These are phyloP conservation scores for Ceramica pisi DNA, from an alignment of 2,888 invertebrate species.

Conservation along the genomic window DNA sequence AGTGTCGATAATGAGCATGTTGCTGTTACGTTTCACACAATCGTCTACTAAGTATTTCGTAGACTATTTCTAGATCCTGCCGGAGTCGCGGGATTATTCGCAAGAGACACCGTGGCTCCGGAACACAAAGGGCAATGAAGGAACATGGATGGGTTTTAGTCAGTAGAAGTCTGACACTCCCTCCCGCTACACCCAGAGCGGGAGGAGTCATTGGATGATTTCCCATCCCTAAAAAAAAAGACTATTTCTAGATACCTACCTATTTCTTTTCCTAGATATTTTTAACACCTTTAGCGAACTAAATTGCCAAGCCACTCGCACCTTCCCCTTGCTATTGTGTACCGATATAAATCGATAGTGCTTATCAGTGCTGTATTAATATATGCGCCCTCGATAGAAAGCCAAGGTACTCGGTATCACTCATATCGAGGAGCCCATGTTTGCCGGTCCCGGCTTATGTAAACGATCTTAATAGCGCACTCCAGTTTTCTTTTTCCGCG, in stretches of 20 bases:
- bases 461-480: slow-evolving; percentile 79
- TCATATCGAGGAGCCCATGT: slow-evolving; percentile 64
- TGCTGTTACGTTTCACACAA: not conserved
- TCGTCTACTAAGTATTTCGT: no score
- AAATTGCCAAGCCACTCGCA: slow-evolving; percentile 24
- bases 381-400: slow-evolving; percentile 65
- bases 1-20: not conserved
- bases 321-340: slow-evolving; percentile 49
- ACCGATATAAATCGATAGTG: slow-evolving; percentile 60
- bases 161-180: no score
- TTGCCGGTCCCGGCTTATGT: slow-evolving; percentile 71
- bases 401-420: slow-evolving; percentile 61
- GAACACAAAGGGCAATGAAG: no score
- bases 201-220: no score
- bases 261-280: not conserved
- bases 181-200: no score
- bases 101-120: no score
- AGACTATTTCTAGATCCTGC: no score
- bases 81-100: no score
- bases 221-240: no score
- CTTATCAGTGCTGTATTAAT: slow-evolving; percentile 69
- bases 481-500: slow-evolving; percentile 75
- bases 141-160: no score
- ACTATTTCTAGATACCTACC: no score
- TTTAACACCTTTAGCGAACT: slow-evolving; percentile 7